Evolutionary conservation across 1,140 invertebrate genomes (phyloP), one percentile per base, ranked within the genome.

Genomic region (Caerostris darwini): DNA sequence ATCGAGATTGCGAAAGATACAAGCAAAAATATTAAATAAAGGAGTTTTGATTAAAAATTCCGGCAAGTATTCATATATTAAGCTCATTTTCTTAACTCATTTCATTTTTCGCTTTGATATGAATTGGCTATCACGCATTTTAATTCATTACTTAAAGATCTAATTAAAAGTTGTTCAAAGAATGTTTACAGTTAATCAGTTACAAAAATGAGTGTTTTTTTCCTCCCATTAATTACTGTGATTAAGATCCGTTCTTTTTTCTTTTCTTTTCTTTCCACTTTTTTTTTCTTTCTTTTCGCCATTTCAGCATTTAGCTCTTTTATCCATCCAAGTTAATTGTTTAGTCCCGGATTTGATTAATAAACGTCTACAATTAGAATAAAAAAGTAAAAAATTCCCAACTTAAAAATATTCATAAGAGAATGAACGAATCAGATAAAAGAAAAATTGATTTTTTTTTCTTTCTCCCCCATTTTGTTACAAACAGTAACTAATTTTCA

Each of bases 81-180:
- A 77, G 71, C 71, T 77, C 71, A 77, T 77, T 50, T 77, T 8
- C 71, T 77, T 77, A 77, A 77, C 50, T 77, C 12, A 77, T 77
- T 34, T 12, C 34, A 12, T 14, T 34, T 77, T 77, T 53, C 53
- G 34, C 50, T 77, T 77, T 50, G 71, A 77, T 77, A 77, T 77
- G 10, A 77, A 50, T 77, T 77, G 71, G 34, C 71, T 50, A 50
- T 34, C 50, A 12, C 8, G 34, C 53, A 77, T 77, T 77, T 77
- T 77, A 77, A 77, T 77, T 77, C 71, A 77, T 77, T 77, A 50
- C 34, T 77, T 77, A 77, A 77, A 77, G 50, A 53, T 77, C 71
- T 77, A 77, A 77, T 77, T 77, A 77, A 77, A 77, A 77, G 34
- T 77, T 77, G 71, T 50, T 77, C 71, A 3, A 8, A 7, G 12